These are phyloP conservation scores for Leptoclinus maculatus DNA, from an alignment of 2,797 vertebrate genomes.

Conservation along the genomic window DNA sequence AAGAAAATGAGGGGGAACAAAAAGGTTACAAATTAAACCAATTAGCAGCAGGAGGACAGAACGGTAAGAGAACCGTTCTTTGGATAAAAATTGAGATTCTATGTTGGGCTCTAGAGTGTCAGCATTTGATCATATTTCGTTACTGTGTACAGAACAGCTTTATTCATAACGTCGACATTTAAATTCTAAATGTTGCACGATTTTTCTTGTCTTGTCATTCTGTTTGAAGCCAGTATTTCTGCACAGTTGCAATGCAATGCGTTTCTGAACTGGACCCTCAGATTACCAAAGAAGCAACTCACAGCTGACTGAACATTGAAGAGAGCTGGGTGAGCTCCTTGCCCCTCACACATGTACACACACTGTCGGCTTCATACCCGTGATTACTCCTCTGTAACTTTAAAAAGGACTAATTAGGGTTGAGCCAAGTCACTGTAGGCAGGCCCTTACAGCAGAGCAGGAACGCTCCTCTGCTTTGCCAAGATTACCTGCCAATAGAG, in stretches of 20 bases:
- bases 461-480: constrained; percentile 87
- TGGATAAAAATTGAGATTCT: neutral
- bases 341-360: constrained; percentile 38
- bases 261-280: constrained; percentile 66
- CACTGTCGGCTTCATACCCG: constrained; percentile 60
- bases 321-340: constrained; percentile 56
- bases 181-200: neutral
- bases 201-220: too few species aligned
- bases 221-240: too few species aligned
- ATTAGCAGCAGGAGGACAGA: neutral
- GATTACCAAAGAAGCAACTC: constrained; percentile 81
- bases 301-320: constrained; percentile 58
- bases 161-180: neutral
- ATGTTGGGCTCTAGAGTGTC: neutral
- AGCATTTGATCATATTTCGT: neutral
- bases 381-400: constrained; percentile 60
- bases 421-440: constrained; percentile 84
- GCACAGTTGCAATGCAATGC: neutral
- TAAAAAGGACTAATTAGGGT: constrained; percentile 54
- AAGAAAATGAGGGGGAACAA: neutral
- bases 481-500: constrained; percentile 94
- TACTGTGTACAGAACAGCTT: neutral
- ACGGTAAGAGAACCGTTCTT: neutral
- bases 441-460: constrained; percentile 94
- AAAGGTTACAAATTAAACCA: neutral